phyloP scores from a whole-genome alignment of 1,140 invertebrate species.

The Triops longicaudatus region DNA sequence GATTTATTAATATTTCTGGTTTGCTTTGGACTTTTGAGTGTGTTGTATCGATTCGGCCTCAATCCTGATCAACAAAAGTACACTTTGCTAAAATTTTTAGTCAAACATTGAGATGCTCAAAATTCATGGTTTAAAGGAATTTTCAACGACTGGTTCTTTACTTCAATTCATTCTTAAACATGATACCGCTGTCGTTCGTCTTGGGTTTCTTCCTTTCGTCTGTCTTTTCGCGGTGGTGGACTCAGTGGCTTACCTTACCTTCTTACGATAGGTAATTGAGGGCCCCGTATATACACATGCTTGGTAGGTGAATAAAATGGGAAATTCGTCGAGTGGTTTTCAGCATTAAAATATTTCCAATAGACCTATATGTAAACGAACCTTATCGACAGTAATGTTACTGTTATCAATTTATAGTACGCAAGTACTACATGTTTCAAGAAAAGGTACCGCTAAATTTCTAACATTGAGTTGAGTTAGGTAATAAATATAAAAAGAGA shows the following conservation, averaged over 20 bases:
- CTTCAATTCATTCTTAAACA: conserved; percentile 63
- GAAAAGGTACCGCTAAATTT: no score
- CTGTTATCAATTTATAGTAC: no score
- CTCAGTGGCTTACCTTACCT: background rate
- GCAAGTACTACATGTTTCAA: no score
- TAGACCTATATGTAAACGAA: no score
- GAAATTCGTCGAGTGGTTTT: no score
- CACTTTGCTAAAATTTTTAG: conserved; percentile 31
- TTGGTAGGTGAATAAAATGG: no score
- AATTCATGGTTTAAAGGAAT: conserved; percentile 40
- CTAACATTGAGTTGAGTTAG: no score
- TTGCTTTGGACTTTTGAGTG: conserved; percentile 50
- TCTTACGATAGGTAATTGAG: background rate
- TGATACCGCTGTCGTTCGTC: conserved; percentile 77
- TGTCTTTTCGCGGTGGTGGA: background rate
- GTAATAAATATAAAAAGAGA: no score
- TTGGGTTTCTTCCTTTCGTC: conserved; percentile 74
- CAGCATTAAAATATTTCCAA: no score
- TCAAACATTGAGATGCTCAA: background rate
- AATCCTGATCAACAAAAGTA: conserved; percentile 50
- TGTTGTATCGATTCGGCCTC: conserved; percentile 54
- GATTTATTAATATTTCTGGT: conserved; percentile 55
- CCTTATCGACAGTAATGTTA: no score
- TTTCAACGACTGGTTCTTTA: conserved; percentile 68
- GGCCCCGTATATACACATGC: background rate